These are phyloP conservation scores for Rhysida immarginata DNA, from an alignment of 1,140 invertebrate species.

Conservation along the genomic window DNA sequence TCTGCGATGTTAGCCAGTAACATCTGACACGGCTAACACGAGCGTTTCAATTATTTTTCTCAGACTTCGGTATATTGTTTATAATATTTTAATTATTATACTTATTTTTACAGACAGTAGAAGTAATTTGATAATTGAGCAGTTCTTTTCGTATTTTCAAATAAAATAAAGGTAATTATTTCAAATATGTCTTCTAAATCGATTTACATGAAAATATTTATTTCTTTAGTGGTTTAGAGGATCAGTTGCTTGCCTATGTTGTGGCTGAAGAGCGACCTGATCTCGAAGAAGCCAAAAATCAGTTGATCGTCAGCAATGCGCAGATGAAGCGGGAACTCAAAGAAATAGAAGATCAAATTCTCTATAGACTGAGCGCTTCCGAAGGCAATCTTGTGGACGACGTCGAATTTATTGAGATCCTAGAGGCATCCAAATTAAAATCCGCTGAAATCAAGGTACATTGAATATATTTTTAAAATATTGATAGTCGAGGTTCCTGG, in stretches of 20 bases:
- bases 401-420: slow-evolving; percentile 46
- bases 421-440: slow-evolving; percentile 45
- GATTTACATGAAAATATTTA: too few relatives aligned
- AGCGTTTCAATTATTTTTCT: too few relatives aligned
- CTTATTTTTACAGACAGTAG: too few relatives aligned
- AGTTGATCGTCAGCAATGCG: slow-evolving; percentile 42
- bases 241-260: slow-evolving; percentile 34
- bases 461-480: background rate
- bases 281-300: slow-evolving; percentile 45
- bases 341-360: slow-evolving; percentile 48
- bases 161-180: too few relatives aligned
- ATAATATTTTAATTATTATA: too few relatives aligned
- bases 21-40: too few relatives aligned
- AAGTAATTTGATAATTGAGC: too few relatives aligned
- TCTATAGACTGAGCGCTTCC: slow-evolving; percentile 43
- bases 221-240: slow-evolving; percentile 29
- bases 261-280: slow-evolving; percentile 42
- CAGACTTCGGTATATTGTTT: too few relatives aligned
- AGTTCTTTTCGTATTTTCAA: too few relatives aligned
- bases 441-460: slow-evolving; percentile 32
- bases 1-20: too few relatives aligned
- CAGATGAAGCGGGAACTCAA: slow-evolving; percentile 46
- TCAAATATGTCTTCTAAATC: too few relatives aligned
- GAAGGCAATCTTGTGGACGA: slow-evolving; percentile 52
- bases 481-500: too few relatives aligned